Evolutionary conservation across 2,797 vertebrate species (phyloP).

Genomic region (Chaetodon trifasciatus): DNA sequence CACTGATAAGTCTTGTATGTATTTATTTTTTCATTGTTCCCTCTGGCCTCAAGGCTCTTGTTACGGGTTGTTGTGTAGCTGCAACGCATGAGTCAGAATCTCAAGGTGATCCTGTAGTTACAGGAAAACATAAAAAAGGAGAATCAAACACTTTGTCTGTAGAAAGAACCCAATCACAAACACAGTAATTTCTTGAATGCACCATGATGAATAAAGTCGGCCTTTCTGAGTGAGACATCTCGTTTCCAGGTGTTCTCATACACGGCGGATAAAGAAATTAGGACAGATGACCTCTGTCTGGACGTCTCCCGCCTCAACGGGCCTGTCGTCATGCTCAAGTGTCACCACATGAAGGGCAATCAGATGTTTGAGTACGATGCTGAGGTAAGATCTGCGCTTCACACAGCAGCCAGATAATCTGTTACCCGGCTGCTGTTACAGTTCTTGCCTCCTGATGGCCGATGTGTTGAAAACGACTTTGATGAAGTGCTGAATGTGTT

Average conservation of each 20-base stretch:
- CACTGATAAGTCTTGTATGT: constrained; percentile 4
- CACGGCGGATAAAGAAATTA: constrained; percentile 97
- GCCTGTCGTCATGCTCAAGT: constrained; percentile 97
- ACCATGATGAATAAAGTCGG: background rate
- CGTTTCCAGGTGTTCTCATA: constrained; percentile 95
- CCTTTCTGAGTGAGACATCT: constrained; percentile 12
- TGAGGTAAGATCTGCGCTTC: constrained; percentile 86
- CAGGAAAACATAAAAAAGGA: background rate
- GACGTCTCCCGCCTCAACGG: constrained; percentile 97
- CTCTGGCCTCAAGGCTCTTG: background rate
- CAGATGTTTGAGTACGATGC: constrained; percentile 98
- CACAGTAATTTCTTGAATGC: background rate
- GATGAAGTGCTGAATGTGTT: constrained; percentile 31
- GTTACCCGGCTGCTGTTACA: constrained; percentile 8
- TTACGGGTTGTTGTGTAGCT: constrained; percentile 1
- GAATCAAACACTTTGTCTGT: background rate
- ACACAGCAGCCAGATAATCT: constrained; percentile 6
- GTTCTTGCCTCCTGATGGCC: background rate
- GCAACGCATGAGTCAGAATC: background rate
- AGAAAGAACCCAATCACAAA: background rate
- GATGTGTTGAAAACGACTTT: constrained; percentile 10
- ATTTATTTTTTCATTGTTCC: background rate
- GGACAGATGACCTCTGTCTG: constrained; percentile 97
- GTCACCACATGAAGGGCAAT: constrained; percentile 99
- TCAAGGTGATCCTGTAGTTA: background rate